Conservation (phyloP, 2,113 vertebrate genomes). For the Dicerorhinus sumatrensis region DNA sequence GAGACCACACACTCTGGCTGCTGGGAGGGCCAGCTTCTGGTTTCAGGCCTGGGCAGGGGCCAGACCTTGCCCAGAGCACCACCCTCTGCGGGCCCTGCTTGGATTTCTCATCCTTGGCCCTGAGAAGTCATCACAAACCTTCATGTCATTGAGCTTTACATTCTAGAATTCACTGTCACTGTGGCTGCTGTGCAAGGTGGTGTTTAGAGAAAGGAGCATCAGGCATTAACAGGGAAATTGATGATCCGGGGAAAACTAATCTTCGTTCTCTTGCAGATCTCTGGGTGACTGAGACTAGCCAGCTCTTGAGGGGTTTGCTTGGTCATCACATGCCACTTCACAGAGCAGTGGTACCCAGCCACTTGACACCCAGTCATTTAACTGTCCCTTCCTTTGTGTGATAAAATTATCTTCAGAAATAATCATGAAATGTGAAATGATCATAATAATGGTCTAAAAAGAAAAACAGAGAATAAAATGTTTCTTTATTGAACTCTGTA, state of each 20-base stretch:
- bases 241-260: not conserved
- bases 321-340: not conserved
- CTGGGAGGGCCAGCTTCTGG: not conserved
- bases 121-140: not conserved
- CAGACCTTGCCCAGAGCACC: not conserved
- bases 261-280: not conserved
- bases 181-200: not conserved
- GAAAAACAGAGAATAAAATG: not conserved
- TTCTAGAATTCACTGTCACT: slow-evolving; percentile 29
- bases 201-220: not conserved
- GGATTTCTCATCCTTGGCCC: not conserved
- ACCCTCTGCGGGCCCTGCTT: not conserved
- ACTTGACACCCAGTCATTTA: not conserved
- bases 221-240: not conserved
- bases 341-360: not conserved
- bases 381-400: not conserved
- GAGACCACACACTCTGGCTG: not conserved
- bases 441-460: not conserved
- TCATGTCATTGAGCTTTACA: not conserved
- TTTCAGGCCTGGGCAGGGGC: not conserved
- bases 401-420: slow-evolving; percentile 12
- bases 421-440: not conserved
- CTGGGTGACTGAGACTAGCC: not conserved
- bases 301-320: not conserved
- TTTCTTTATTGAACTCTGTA: not conserved